Conservation (phyloP, 2,888 invertebrate species). For the Cheiracanthium punctorium region DNA sequence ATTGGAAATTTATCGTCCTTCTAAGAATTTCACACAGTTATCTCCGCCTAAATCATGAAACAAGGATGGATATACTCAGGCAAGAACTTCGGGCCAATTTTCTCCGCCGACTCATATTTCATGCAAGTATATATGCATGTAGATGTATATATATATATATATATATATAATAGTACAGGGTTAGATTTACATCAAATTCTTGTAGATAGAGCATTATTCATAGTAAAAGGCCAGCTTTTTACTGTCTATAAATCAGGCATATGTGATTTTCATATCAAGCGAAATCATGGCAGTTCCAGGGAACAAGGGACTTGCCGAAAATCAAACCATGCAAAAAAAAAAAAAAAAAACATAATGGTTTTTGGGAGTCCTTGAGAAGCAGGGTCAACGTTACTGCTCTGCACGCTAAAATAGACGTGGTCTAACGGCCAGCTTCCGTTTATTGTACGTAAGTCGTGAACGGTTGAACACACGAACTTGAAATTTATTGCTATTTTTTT, state of each 20-base stretch:
- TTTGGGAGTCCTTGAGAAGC: constrained; percentile 1
- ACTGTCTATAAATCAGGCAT: background rate
- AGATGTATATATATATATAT: too few relatives aligned
- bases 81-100: too few relatives aligned
- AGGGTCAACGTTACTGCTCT: background rate
- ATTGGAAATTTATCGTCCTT: too few relatives aligned
- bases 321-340: background rate
- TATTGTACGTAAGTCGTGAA: background rate
- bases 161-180: too few relatives aligned
- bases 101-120: too few relatives aligned
- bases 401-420: background rate
- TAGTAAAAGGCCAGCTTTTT: too few relatives aligned
- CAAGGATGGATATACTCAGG: too few relatives aligned
- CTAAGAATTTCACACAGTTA: too few relatives aligned
- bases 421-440: constrained; percentile 12
- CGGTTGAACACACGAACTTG: background rate
- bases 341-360: background rate
- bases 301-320: constrained; percentile 42
- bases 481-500: constrained; percentile 8
- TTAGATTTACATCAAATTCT: too few relatives aligned
- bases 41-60: too few relatives aligned
- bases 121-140: too few relatives aligned
- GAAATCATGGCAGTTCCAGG: background rate
- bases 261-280: background rate
- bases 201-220: too few relatives aligned